Conservation (phyloP, 2,888 invertebrate species). For the Drosophila colorata region DNA sequence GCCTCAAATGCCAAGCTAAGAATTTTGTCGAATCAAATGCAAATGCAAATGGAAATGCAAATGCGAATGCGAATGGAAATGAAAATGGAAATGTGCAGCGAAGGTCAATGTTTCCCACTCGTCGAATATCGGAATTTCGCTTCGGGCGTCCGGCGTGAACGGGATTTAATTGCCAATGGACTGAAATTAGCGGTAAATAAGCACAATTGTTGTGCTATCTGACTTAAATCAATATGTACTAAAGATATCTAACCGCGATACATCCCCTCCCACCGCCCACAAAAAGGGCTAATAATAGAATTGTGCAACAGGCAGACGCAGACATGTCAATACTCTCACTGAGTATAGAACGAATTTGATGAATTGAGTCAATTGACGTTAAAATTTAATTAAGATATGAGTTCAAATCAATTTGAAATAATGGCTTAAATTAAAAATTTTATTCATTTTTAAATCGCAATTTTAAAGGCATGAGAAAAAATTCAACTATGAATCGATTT, state of each 20-base stretch:
- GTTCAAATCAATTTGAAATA: neutral
- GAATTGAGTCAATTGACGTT: no score
- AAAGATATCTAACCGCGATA: neutral
- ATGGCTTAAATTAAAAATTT: no score
- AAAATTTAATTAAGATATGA: no score
- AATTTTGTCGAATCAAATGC: conserved; percentile 12
- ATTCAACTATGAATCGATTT: no score
- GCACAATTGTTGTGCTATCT: conserved; percentile 1
- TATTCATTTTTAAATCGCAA: no score
- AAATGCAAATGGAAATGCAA: conserved; percentile 16
- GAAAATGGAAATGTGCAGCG: conserved; percentile 51
- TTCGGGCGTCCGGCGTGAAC: conserved; percentile 5
- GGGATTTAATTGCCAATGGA: conserved; percentile 12
- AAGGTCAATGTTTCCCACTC: conserved; percentile 46
- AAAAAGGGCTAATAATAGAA: neutral
- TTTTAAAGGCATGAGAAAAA: no score
- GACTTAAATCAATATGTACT: conserved; percentile 2
- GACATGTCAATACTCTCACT: no score
- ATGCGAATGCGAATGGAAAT: conserved; percentile 26
- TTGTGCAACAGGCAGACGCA: neutral
- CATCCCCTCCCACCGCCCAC: neutral
- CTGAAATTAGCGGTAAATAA: conserved; percentile 10
- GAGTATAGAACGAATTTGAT: no score
- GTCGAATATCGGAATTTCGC: neutral
- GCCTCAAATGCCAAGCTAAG: conserved; percentile 25